Base-by-base conservation (phyloP, 2,888 invertebrate species). In the Thereva nobilitata region DNA sequence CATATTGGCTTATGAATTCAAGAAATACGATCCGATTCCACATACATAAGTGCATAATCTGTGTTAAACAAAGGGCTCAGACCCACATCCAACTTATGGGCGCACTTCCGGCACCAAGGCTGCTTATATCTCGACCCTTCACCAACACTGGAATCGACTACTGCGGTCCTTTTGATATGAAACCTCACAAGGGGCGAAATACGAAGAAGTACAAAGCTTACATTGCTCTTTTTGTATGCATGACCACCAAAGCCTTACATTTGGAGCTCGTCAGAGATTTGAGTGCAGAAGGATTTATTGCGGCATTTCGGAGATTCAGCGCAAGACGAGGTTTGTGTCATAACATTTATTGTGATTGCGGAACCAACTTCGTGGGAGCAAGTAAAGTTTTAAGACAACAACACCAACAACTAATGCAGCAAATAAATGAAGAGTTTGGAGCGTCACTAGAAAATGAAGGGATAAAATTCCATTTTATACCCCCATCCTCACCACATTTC, bases 381-480 rank as follows among this genome's bases (percentile, higher is more conserved):
- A 23, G 23, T 23, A 23, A 23, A 23, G 23, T 23, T 23, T 23
- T 45, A 3, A 45, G 10, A 4, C 5, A 8, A n/a, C 5, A 10
- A 5, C 10, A 10, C 5, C 9, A 45, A 45, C 45, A 45, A 45
- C 4, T 5, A 8, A 8, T 10, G 9, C 9, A 8, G 2, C n/a
- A 45, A 7, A 45, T 45, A 9, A 8, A 5, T 2, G 45, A 45
- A n/a, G 4, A 7, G 4, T 45, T 45, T 10, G 9, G n/a, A 45
- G 1, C 45, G 10, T 23, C 23, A 23, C 2, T 23, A 23, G 23
- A 23, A 23, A 23, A 23, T 23, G 9, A 45, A n/a, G 45, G 45
- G 4, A 10, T 45, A 2, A n/a, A 45, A 45, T 77, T 76, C 76
- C 68, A 74, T 40, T 78, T 76, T 45, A 75, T 71, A 40, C 75